Evolutionary conservation across 2,113 vertebrate genomes (phyloP).

Genomic region (Brachyhypopomus occidentalis): DNA sequence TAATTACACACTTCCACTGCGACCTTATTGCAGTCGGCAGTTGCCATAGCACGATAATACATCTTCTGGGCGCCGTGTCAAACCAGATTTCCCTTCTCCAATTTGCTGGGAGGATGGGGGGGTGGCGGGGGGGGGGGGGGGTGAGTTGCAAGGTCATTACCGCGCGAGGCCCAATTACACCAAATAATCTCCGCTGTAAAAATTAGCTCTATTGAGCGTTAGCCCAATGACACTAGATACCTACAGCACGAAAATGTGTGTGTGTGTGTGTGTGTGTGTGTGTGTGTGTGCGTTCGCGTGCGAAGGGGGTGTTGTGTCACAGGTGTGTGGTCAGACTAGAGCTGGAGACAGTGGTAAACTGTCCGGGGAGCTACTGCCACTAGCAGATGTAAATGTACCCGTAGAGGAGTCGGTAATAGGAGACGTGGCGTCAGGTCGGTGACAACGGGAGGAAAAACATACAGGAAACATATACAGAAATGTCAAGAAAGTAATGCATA

Average conservation of each 20-base stretch:
- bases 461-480: neutral
- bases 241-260: conserved; percentile 22
- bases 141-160: conserved; percentile 67
- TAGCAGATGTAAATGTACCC: conserved; percentile 18
- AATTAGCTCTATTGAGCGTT: conserved; percentile 55
- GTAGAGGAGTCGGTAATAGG: conserved; percentile 18
- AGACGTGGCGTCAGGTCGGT: conserved; percentile 16
- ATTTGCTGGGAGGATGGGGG: conserved; percentile 50
- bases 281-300: neutral
- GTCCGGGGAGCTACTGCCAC: conserved; percentile 35
- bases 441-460: neutral
- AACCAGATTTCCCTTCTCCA: conserved; percentile 66
- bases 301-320: conserved; percentile 38
- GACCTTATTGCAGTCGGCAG: conserved; percentile 72
- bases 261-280: neutral
- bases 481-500: neutral
- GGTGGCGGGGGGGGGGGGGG: conserved; percentile 20
- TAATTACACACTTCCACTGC: conserved; percentile 79
- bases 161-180: conserved; percentile 62
- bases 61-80: conserved; percentile 62
- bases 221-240: conserved; percentile 41
- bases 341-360: conserved; percentile 10
- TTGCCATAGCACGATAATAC: conserved; percentile 66
- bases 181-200: conserved; percentile 62
- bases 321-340: conserved; percentile 38